phyloP scores from a whole-genome alignment of 1,140 invertebrate species.

The Leptinotarsa texana region DNA sequence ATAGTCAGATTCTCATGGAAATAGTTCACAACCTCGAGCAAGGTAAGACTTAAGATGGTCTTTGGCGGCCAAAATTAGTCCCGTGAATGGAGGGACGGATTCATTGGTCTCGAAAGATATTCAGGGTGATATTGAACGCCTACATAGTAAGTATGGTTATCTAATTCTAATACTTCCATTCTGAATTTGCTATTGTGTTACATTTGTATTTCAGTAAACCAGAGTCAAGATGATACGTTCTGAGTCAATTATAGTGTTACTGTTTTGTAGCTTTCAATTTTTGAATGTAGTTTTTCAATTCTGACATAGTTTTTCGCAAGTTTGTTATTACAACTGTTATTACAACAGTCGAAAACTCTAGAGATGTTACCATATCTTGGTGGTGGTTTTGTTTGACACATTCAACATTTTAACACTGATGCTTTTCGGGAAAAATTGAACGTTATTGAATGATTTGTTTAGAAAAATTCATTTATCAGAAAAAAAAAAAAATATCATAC shows the following conservation, averaged over 20 bases:
- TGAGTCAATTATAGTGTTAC: too few relatives aligned
- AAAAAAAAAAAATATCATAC: constrained; percentile 53
- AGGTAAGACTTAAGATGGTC: constrained; percentile 74
- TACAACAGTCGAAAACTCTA: constrained; percentile 41
- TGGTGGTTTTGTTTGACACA: too few relatives aligned
- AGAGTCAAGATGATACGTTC: too few relatives aligned
- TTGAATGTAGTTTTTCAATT: constrained; percentile 57
- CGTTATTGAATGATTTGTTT: not conserved
- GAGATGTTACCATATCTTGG: too few relatives aligned
- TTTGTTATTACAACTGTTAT: too few relatives aligned
- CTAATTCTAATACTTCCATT: constrained; percentile 85
- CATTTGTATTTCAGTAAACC: too few relatives aligned
- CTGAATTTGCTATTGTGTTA: constrained; percentile 44
- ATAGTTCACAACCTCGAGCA: constrained; percentile 65
- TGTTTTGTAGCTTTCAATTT: constrained; percentile 56
- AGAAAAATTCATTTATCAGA: not conserved
- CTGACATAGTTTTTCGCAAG: too few relatives aligned
- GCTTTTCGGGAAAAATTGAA: too few relatives aligned
- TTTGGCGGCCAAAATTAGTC: constrained; percentile 85
- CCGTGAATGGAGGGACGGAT: constrained; percentile 95
- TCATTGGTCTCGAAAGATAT: constrained; percentile 90
- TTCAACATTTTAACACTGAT: too few relatives aligned
- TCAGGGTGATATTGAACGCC: constrained; percentile 96
- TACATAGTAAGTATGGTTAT: constrained; percentile 82
- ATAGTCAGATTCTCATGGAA: constrained; percentile 45